These are phyloP conservation scores for Todus mexicanus DNA, from an alignment of 2,797 vertebrate genomes.

Conservation along the genomic window DNA sequence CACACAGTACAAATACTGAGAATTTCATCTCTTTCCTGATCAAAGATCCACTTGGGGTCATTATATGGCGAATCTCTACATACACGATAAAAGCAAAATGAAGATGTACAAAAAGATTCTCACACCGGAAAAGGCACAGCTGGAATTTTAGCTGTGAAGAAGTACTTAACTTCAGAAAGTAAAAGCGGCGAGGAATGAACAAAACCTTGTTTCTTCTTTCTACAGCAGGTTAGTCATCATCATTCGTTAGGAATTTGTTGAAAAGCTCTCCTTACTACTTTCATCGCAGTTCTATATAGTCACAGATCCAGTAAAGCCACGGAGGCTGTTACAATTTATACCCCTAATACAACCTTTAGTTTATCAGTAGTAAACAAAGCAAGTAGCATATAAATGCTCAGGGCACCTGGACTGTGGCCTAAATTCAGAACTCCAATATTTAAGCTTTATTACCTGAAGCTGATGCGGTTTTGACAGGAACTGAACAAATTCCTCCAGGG, in stretches of 20 bases:
- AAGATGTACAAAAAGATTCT: not conserved
- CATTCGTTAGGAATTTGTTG: not conserved
- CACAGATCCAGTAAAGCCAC: not conserved
- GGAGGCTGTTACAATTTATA: not conserved
- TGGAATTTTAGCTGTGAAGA: not conserved
- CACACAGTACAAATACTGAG: not conserved
- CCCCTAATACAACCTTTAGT: not conserved
- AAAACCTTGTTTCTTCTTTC: not conserved
- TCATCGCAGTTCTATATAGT: not conserved
- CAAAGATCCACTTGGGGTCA: not conserved
- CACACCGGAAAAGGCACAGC: not conserved
- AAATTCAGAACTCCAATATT: not conserved
- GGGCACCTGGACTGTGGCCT: not conserved
- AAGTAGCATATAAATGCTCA: not conserved
- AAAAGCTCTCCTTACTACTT: not conserved
- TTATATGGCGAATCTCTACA: not conserved
- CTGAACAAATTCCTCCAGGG: not conserved
- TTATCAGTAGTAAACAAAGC: not conserved
- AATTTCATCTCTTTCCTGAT: not conserved
- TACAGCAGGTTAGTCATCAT: not conserved
- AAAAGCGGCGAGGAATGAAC: not conserved
- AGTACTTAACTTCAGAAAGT: not conserved
- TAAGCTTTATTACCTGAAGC: not conserved
- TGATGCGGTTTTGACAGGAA: not conserved
- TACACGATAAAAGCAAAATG: not conserved